phyloP scores from a whole-genome alignment of 2,113 vertebrate genomes.

The Hydrolagus affinis region DNA sequence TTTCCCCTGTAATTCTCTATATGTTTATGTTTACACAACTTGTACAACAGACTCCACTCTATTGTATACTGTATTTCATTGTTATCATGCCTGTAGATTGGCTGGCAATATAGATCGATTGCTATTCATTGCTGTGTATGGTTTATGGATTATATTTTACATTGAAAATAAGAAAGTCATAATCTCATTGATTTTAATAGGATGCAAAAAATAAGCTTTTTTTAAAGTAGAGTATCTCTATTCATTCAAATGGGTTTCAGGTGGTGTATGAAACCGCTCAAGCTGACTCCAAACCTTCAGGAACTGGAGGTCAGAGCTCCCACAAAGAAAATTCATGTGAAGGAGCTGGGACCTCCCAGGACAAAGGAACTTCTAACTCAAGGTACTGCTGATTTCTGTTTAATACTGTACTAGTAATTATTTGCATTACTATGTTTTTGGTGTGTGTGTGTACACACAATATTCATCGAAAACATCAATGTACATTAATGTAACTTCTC shows the following conservation, averaged over 20 bases:
- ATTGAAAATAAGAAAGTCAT: background rate
- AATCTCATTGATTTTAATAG: background rate
- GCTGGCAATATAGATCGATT: background rate
- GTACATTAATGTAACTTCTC: slow-evolving; percentile 2
- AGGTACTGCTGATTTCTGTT: slow-evolving; percentile 57
- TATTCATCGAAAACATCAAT: slow-evolving; percentile 11
- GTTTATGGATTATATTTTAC: background rate
- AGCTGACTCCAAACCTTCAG: slow-evolving; percentile 65
- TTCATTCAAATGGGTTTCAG: slow-evolving; percentile 67
- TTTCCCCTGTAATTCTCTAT: background rate
- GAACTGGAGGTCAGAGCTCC: slow-evolving; percentile 71
- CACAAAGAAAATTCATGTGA: slow-evolving; percentile 86
- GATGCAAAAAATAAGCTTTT: background rate
- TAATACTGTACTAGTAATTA: background rate
- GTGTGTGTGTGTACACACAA: background rate
- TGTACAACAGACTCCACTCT: background rate
- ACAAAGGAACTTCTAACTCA: slow-evolving; percentile 70
- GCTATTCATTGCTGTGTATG: background rate
- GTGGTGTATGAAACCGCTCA: slow-evolving; percentile 79
- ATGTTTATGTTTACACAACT: background rate
- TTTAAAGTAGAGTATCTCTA: slow-evolving; percentile 16
- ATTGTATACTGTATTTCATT: background rate
- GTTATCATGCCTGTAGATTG: background rate
- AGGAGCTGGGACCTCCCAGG: slow-evolving; percentile 66
- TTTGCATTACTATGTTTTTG: background rate